Conservation (phyloP, 2,797 vertebrate genomes). For the Spatula clypeata region DNA sequence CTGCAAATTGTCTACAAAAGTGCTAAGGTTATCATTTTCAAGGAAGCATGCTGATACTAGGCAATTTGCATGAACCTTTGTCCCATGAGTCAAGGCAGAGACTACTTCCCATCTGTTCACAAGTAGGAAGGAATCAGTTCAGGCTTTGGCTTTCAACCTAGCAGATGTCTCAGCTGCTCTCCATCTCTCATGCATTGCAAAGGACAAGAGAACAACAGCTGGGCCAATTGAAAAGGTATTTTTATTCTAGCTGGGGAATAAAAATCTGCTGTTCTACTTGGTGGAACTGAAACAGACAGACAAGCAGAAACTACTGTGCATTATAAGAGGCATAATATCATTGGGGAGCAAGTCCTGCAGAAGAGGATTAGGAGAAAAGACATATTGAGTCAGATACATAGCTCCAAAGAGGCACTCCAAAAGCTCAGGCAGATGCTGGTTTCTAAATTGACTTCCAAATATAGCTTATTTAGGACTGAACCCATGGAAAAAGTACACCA, state of each 20-base stretch:
- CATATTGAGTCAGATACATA: neutral
- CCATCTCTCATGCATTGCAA: neutral
- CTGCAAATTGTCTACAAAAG: neutral
- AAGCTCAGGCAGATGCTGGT: neutral
- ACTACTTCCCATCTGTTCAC: neutral
- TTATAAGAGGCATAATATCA: neutral
- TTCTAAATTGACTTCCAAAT: neutral
- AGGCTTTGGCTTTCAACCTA: neutral
- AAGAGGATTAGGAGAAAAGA: neutral
- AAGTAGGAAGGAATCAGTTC: neutral
- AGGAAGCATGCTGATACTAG: neutral
- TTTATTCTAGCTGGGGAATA: neutral
- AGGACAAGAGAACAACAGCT: neutral
- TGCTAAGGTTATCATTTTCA: neutral
- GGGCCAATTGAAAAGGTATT: neutral
- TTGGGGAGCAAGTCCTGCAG: neutral
- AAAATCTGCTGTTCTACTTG: fast-evolving
- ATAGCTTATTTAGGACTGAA: neutral
- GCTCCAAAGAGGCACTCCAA: neutral
- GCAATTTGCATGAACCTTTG: neutral
- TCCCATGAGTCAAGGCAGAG: neutral
- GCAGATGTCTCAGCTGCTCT: conserved; percentile 5
- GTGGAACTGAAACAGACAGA: neutral
- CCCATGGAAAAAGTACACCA: neutral
- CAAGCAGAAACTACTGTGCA: neutral